phyloP scores from a whole-genome alignment of 2,888 invertebrate genomes.

The Limnephilus auricula region DNA sequence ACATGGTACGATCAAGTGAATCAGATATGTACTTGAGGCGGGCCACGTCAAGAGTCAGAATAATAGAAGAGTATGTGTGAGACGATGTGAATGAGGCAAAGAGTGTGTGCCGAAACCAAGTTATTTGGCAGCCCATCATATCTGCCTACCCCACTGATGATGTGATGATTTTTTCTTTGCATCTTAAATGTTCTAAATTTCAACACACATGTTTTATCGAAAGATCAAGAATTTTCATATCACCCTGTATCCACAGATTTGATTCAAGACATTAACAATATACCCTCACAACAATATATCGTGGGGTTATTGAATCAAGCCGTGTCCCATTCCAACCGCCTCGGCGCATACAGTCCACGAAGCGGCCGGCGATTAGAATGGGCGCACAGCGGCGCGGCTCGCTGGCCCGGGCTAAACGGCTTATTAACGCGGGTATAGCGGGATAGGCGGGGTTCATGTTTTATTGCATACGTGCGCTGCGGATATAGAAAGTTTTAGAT shows the following conservation, averaged over 20 bases:
- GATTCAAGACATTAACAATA: conserved; percentile 4
- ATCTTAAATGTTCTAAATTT: neutral
- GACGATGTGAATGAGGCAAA: too few species aligned
- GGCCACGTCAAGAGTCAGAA: too few species aligned
- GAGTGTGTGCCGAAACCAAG: too few species aligned
- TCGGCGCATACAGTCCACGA: conserved; percentile 26
- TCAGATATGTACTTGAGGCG: too few species aligned
- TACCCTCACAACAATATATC: conserved; percentile 25
- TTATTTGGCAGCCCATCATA: too few species aligned
- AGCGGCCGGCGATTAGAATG: conserved; percentile 58
- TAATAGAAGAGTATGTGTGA: too few species aligned
- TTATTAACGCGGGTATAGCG: conserved; percentile 35
- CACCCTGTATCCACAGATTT: neutral
- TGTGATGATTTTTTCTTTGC: too few species aligned
- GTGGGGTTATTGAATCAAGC: conserved; percentile 56
- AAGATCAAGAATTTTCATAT: neutral
- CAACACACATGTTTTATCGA: neutral
- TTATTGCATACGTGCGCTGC: neutral
- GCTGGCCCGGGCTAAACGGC: conserved; percentile 37
- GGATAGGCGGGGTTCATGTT: neutral
- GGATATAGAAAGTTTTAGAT: neutral
- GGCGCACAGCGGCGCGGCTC: conserved; percentile 36
- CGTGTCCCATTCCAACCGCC: conserved; percentile 60
- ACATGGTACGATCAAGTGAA: too few species aligned
- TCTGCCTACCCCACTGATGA: too few species aligned